These are phyloP conservation scores for Aplysina aerophoba DNA, from an alignment of 37 sponge, comb jelly and placozoan genomes.

Conservation along the genomic window DNA sequence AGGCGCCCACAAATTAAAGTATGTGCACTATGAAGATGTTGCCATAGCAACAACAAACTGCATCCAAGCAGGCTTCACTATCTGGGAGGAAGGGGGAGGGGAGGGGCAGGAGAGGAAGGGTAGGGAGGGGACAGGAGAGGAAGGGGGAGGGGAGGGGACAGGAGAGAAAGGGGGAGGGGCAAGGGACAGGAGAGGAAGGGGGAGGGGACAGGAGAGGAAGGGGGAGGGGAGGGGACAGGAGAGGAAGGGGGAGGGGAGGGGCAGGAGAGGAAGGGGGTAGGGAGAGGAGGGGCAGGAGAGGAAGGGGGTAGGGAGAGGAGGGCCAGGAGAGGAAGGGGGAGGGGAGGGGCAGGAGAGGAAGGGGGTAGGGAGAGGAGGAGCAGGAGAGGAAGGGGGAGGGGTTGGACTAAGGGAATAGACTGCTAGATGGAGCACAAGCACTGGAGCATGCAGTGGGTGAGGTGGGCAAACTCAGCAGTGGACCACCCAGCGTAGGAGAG, in stretches of 20 bases:
- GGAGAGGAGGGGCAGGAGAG: background rate
- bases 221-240: background rate
- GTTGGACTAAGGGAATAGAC: too few species aligned
- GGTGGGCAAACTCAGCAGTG: too few species aligned
- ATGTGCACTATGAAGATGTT: too few species aligned
- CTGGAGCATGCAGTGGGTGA: too few species aligned
- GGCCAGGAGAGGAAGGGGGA: background rate
- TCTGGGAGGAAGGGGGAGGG: too few species aligned
- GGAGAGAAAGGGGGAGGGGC: background rate
- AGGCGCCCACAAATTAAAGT: too few species aligned
- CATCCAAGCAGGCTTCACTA: too few species aligned
- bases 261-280: background rate
- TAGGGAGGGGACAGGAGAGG: background rate
- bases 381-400: background rate
- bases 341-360: background rate
- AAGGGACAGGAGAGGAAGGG: background rate
- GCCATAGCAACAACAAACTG: too few species aligned
- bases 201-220: background rate
- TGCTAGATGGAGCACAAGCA: too few species aligned
- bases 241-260: background rate
- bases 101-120: background rate
- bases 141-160: background rate
- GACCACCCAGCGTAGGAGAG: too few species aligned
- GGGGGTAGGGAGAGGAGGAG: background rate
- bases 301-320: background rate